Percentiles rank a stretch among this genome's conserved stretches.
These are phyloP conservation scores for Gymnocypris eckloni DNA, from an alignment of 2,797 vertebrate genomes.

Conservation along the genomic window DNA sequence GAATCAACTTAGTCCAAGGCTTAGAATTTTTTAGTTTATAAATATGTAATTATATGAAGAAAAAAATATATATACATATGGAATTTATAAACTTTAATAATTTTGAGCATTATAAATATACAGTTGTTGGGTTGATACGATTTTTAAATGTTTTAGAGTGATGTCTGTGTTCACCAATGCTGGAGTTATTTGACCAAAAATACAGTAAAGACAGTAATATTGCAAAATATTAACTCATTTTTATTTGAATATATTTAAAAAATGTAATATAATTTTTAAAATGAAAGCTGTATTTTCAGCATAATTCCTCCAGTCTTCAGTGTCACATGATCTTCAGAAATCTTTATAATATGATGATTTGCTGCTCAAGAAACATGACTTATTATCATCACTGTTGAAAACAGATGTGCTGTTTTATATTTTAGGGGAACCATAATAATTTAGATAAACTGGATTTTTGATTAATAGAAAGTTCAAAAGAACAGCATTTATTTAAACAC, in stretches of 20 bases:
- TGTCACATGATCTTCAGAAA: neutral
- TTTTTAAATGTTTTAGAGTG: neutral
- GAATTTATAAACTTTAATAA: neutral
- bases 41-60: neutral
- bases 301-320: neutral
- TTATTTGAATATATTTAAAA: neutral
- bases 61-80: neutral
- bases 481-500: no score
- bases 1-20: neutral
- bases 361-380: neutral
- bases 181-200: neutral
- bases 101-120: no score
- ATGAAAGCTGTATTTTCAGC: neutral
- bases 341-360: neutral
- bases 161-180: neutral
- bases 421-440: neutral
- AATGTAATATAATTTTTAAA: neutral
- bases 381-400: neutral
- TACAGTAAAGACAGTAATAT: neutral
- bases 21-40: neutral
- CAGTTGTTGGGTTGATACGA: no score
- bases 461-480: neutral
- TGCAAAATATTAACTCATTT: neutral
- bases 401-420: neutral
- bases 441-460: neutral